A percentile compares a stretch with the other conserved stretches of the same genome.
Conservation (phyloP, 2,797 vertebrate genomes). For the Clarias laeviceps region DNA sequence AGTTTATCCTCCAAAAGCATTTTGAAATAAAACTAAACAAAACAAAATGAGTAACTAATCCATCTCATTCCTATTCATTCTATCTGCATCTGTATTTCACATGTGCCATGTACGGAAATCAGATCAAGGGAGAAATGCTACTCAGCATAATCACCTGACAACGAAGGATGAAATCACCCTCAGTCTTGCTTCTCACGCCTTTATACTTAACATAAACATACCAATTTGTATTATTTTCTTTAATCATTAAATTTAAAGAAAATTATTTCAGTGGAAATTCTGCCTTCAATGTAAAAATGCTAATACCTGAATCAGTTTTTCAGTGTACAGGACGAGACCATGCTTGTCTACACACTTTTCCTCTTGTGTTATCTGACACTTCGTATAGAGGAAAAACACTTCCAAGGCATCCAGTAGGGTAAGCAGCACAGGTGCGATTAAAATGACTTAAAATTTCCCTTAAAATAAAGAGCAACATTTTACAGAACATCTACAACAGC, state of each 20-base stretch:
- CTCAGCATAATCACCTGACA: not conserved
- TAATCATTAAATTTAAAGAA: too few relatives aligned
- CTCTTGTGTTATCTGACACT: not conserved
- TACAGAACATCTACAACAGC: not conserved
- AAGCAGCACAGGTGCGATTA: not conserved
- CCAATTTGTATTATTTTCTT: too few relatives aligned
- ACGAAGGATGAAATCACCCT: conserved; percentile 1
- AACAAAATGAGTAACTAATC: not conserved
- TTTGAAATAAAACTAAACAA: not conserved
- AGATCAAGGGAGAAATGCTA: not conserved
- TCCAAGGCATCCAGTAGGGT: not conserved
- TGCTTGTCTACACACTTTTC: not conserved
- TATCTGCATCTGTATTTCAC: not conserved
- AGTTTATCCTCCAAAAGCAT: not conserved
- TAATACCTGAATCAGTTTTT: too few relatives aligned
- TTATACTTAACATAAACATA: not conserved
- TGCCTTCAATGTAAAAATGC: too few relatives aligned
- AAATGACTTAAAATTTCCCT: not conserved
- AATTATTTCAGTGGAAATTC: too few relatives aligned
- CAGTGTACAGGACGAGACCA: not conserved
- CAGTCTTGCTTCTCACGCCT: not conserved
- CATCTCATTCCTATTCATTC: not conserved
- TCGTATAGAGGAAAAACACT: not conserved
- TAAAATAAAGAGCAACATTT: not conserved
- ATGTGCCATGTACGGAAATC: not conserved